Conservation (phyloP, 2,888 invertebrate species). For the Therioaphis trifolii region DNA sequence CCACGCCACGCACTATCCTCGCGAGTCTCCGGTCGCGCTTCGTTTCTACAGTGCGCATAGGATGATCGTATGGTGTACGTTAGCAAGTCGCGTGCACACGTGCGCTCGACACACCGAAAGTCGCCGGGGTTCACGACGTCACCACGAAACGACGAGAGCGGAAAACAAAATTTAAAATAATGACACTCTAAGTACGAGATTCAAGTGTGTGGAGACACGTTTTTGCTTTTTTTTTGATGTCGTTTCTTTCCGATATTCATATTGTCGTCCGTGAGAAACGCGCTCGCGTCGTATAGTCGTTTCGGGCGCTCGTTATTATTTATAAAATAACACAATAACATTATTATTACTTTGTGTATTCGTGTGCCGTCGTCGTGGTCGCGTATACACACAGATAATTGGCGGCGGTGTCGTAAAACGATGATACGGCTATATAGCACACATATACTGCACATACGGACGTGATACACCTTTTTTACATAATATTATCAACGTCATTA, state of each 20-base stretch:
- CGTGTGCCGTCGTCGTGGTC: constrained; percentile 43
- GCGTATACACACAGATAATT: constrained; percentile 18
- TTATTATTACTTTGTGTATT: constrained; percentile 24
- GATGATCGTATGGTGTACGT: too few relatives aligned
- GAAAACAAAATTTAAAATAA: too few relatives aligned
- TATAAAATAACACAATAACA: neutral
- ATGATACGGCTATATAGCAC: neutral
- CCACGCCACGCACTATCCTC: too few relatives aligned
- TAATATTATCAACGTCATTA: constrained; percentile 22
- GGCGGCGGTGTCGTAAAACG: constrained; percentile 59
- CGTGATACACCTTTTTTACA: constrained; percentile 51
- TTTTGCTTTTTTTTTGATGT: neutral
- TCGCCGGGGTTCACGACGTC: too few relatives aligned
- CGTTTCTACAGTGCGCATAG: too few relatives aligned
- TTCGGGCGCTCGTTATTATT: constrained; percentile 39
- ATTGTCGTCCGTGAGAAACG: constrained; percentile 41
- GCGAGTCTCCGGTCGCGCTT: too few relatives aligned
- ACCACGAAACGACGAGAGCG: too few relatives aligned
- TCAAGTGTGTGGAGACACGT: neutral
- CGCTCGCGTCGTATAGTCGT: neutral
- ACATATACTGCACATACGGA: neutral
- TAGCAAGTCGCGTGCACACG: too few relatives aligned
- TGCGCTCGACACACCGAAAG: too few relatives aligned
- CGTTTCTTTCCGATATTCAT: too few relatives aligned
- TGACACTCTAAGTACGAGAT: too few relatives aligned